Base-by-base conservation (phyloP, 2,797 vertebrate genomes). In the Chaetodon trifasciatus region DNA sequence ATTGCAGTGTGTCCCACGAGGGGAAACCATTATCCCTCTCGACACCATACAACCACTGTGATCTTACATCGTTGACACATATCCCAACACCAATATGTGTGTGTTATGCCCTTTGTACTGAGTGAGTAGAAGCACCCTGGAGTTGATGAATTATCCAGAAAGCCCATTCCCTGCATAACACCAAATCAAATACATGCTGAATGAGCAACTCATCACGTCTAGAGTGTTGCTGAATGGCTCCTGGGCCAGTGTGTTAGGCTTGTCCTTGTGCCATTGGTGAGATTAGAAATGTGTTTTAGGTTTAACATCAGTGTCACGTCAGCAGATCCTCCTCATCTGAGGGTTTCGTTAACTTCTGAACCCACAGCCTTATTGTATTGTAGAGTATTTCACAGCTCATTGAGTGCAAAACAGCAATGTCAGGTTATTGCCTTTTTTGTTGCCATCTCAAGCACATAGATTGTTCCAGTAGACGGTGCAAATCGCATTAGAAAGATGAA, bases 351-450 rank as follows among this genome's bases (percentile, higher is more conserved):
- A 58, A 70, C 84, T 60, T 56, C 60, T 81, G 44, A 79, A 52
- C 57, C 53, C 69, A n/a, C 60, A 49, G 78, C 74, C 56, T 57
- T 47, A 32, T 61, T 71, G 49, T 73, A 49, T 24, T 50, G 55
- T 49, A 13, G 60, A 76, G 37, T 52, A 35, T 72, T 81, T 86
- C 71, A 72, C 53, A 44, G 65, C 75, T 82, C 81, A 79, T 40
- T 77, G 78, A 81, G 52, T 47, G 60, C 75, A 78, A 81, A 73
- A 66, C 68, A 57, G 70, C 57, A 24, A 19, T 28, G 73, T 64
- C 78, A 67, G 74, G 47, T 74, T 64, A 66, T 63, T 87, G 44
- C 40, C 28, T 47, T 82, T 67, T 46, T 15, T 53, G 21, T 74
- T 70, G 28, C 76, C 66, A 74, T 52, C 57, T 57, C 62, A 72